Evolutionary conservation across 2,888 invertebrate genomes (phyloP), one percentile per base, ranked within the genome.

Genomic region (Monochamus alternatus): DNA sequence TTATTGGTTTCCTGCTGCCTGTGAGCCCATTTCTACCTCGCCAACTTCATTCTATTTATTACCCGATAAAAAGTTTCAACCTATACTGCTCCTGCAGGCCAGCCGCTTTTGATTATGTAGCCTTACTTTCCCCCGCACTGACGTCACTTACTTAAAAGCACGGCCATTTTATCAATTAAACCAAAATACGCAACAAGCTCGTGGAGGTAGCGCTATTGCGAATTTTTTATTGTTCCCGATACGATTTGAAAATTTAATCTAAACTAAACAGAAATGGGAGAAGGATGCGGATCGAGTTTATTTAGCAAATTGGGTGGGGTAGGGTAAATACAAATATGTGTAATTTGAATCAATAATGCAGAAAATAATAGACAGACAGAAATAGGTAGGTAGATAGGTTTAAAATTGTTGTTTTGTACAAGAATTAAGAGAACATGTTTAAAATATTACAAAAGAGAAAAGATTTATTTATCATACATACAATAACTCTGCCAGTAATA

Each of bases 71-170:
- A 55, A 55, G 55, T 55, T n/a, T 14, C n/a, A 55, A 55, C 22
- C 55, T 38, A 3, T 38, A 38, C 38, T 3, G 14, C n/a, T 55
- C 55, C 55, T 3, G 55, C 55, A 55, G 55, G 55, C 55, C n/a
- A 38, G 14, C 55, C 55, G 55, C n/a, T 10, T 55, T 55, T 55
- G 55, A 14, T n/a, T 55, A 55, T 55, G 14, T 55, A 5, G 55
- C 55, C 7, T 55, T 55, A 22, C 3, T n/a, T 55, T 55, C 55
- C 55, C 14, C 55, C 55, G 55, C 55, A 55, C 14, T 55, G 55
- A 55, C 55, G 55, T 55, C 55, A 55, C n/a, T n/a, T n/a, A 55
- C 55, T 55, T 55, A 55, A 55, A 55, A 55, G 55, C 55, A n/a
- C 55, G 14, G n/a, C 14, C 55, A 55, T 14, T 55, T 55, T 55